A percentile compares a stretch with the other conserved stretches of the same genome.
Evolutionary conservation across 2,888 invertebrate species (phyloP).

Genomic region (Pterobdella sp.): DNA sequence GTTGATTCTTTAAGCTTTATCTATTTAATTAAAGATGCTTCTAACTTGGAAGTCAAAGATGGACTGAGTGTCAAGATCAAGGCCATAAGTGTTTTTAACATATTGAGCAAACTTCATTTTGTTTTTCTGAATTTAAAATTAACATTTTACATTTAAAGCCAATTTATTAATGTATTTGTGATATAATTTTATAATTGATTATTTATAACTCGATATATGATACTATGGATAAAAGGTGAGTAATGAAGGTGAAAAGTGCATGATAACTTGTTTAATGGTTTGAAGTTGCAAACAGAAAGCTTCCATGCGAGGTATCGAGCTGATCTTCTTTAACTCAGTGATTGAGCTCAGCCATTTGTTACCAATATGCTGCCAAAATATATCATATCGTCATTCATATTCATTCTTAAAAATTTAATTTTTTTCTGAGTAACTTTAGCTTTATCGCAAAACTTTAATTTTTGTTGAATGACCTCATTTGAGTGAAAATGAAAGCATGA

Average conservation of each 20-base stretch:
- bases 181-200: too few species aligned
- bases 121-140: too few species aligned
- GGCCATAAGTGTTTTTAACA: constrained; percentile 77
- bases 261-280: constrained; percentile 74
- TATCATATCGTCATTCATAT: too few species aligned
- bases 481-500: neutral
- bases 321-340: constrained; percentile 72
- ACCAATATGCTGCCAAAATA: constrained; percentile 91
- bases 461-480: neutral
- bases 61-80: constrained; percentile 82
- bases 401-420: too few species aligned
- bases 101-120: constrained; percentile 79
- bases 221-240: too few species aligned
- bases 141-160: too few species aligned
- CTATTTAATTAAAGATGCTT: constrained; percentile 97
- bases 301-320: constrained; percentile 75
- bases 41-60: constrained; percentile 95
- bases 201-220: too few species aligned
- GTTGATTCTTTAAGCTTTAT: constrained; percentile 91
- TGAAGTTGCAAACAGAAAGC: constrained; percentile 82
- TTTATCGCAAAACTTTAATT: neutral
- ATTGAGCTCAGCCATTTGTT: constrained; percentile 90
- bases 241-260: neutral
- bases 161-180: too few species aligned
- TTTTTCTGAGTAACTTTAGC: too few species aligned